These are phyloP conservation scores for Hydrolagus affinis DNA, from an alignment of 2,113 vertebrate genomes.

Conservation along the genomic window DNA sequence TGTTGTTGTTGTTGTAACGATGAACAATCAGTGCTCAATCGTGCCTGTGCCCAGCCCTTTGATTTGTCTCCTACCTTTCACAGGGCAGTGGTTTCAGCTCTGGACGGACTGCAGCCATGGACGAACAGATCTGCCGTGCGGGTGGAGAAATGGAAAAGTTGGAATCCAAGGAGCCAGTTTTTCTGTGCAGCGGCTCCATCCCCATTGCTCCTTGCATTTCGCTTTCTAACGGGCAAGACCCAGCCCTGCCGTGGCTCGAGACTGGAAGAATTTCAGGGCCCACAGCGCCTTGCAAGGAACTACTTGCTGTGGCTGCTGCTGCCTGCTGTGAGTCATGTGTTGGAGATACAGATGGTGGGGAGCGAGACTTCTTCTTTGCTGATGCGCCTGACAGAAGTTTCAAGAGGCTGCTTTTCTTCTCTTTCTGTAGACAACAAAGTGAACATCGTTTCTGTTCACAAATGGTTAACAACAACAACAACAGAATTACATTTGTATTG, in stretches of 20 bases:
- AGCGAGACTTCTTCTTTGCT: constrained; percentile 86
- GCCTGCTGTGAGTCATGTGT: constrained; percentile 64
- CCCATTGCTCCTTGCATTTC: constrained; percentile 88
- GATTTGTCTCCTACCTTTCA: constrained; percentile 67
- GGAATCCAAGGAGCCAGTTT: constrained; percentile 90
- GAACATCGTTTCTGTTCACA: background rate
- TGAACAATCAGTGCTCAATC: background rate
- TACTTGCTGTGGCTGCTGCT: constrained; percentile 44
- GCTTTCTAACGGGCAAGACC: constrained; percentile 90
- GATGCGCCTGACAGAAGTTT: constrained; percentile 89
- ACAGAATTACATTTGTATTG: no score
- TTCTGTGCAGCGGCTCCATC: constrained; percentile 90
- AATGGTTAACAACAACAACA: background rate
- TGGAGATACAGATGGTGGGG: constrained; percentile 80
- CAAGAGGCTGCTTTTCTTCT: constrained; percentile 84
- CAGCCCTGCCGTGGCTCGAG: constrained; percentile 69
- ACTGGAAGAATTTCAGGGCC: constrained; percentile 62
- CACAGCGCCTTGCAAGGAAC: constrained; percentile 58
- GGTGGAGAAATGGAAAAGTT: constrained; percentile 85
- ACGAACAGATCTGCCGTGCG: constrained; percentile 63
- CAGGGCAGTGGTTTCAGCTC: constrained; percentile 84
- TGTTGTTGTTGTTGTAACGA: no score
- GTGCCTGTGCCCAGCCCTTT: background rate
- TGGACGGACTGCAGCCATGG: constrained; percentile 73
- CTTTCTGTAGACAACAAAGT: constrained; percentile 64